Evolutionary conservation across 2,113 vertebrate species (phyloP).

Genomic region (Sylvietta virens): DNA sequence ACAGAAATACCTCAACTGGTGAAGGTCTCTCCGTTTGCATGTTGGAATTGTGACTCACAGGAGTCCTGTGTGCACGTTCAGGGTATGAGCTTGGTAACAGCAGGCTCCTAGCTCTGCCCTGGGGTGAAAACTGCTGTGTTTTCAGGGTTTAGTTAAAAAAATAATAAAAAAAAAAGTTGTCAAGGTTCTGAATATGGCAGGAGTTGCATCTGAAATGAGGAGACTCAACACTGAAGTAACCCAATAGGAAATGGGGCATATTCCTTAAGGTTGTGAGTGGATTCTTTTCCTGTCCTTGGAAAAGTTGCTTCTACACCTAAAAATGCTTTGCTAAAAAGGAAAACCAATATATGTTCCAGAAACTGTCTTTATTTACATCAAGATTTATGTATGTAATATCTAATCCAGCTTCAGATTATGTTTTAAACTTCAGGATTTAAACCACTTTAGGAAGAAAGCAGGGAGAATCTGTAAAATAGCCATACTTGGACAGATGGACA

Average conservation of each 20-base stretch:
- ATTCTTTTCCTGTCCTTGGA: not conserved
- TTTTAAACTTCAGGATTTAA: not conserved
- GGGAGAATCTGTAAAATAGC: not conserved
- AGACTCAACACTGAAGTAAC: not conserved
- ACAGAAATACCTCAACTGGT: not conserved
- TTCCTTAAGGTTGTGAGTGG: not conserved
- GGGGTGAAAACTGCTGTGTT: not conserved
- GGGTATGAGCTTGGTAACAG: not conserved
- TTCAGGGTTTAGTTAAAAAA: not conserved
- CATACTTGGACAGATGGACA: not conserved
- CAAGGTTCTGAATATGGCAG: not conserved
- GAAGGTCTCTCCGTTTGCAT: not conserved
- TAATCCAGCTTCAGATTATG: not conserved
- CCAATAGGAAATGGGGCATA: not conserved
- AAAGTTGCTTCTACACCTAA: not conserved
- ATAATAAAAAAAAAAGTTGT: not conserved
- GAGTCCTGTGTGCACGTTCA: not conserved
- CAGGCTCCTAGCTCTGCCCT: not conserved
- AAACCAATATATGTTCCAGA: not conserved
- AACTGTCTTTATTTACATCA: not conserved
- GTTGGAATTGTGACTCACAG: rapidly evolving
- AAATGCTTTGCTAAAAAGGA: not conserved
- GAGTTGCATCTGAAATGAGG: not conserved
- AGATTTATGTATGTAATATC: not conserved
- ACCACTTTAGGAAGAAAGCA: not conserved